A percentile compares a stretch with the other conserved stretches of the same genome.
Conservation (phyloP, 2,797 vertebrate genomes). For the Spatula clypeata region DNA sequence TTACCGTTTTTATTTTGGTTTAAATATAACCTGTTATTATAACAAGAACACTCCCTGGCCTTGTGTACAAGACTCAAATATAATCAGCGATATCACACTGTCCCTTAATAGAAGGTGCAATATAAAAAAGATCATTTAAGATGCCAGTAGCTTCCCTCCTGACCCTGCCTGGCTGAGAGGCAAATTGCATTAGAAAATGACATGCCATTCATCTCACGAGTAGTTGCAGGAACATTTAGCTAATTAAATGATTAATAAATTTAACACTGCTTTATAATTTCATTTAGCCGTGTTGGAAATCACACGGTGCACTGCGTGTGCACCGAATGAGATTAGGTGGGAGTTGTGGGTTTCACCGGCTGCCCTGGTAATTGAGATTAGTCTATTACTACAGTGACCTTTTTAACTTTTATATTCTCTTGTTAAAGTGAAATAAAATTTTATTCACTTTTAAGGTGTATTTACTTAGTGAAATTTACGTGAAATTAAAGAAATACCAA, state of each 20-base stretch:
- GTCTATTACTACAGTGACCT: slow-evolving; percentile 97
- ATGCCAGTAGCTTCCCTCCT: slow-evolving; percentile 91
- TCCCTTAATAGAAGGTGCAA: slow-evolving; percentile 79
- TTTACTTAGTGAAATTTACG: slow-evolving; percentile 87
- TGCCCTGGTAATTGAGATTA: slow-evolving; percentile 97
- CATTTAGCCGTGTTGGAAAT: slow-evolving; percentile 96
- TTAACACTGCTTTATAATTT: slow-evolving; percentile 99
- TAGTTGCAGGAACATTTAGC: slow-evolving; percentile 98
- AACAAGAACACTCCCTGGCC: slow-evolving; percentile 31
- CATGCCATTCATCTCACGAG: slow-evolving; percentile 96
- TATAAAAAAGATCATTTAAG: slow-evolving; percentile 86
- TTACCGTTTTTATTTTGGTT: slow-evolving; percentile 42
- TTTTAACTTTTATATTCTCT: slow-evolving; percentile 96
- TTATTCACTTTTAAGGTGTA: slow-evolving; percentile 91
- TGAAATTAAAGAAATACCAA: slow-evolving; percentile 84
- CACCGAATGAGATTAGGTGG: slow-evolving; percentile 94
- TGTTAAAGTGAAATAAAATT: slow-evolving; percentile 92
- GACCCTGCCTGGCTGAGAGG: slow-evolving; percentile 94
- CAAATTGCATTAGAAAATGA: slow-evolving; percentile 98
- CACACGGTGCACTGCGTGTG: slow-evolving; percentile 90
- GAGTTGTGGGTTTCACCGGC: slow-evolving; percentile 89
- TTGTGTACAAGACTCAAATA: slow-evolving; percentile 75
- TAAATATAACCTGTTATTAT: slow-evolving; percentile 54
- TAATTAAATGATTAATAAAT: slow-evolving; percentile 99
- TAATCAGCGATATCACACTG: slow-evolving; percentile 55